phyloP scores from a whole-genome alignment of 2,888 invertebrate species.

The Frankliniella fusca region DNA sequence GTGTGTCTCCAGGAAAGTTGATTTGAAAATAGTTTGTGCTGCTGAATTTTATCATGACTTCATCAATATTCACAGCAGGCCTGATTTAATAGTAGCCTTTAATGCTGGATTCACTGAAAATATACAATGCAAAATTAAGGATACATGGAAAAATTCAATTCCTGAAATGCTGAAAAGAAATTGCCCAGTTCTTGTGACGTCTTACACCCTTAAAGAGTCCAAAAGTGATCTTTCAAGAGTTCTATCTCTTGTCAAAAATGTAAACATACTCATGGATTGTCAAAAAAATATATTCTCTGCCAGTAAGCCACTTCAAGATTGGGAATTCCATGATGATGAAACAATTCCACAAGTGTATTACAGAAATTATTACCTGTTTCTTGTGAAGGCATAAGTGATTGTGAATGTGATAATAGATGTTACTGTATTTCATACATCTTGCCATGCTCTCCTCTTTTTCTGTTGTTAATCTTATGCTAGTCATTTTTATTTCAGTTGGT shows the following conservation, averaged over 20 bases:
- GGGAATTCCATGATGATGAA: neutral
- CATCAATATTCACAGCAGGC: neutral
- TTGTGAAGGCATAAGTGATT: neutral
- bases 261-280: neutral
- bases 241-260: neutral
- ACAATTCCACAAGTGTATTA: neutral
- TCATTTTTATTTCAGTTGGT: neutral
- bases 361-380: constrained; percentile 1
- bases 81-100: neutral
- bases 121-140: constrained; percentile 8
- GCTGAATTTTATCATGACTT: neutral
- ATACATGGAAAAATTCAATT: neutral
- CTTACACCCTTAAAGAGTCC: neutral
- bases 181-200: neutral
- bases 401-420: neutral
- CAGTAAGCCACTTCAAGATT: neutral
- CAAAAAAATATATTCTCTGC: constrained; percentile 8
- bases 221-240: neutral
- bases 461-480: neutral
- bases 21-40: neutral
- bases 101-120: constrained; percentile 15
- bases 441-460: neutral
- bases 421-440: neutral
- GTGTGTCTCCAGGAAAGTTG: neutral
- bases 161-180: constrained; percentile 2